Percentiles rank a stretch among this genome's conserved stretches.
phyloP scores from a whole-genome alignment of 2,797 vertebrate species.

The Lithobates sylvaticus region DNA sequence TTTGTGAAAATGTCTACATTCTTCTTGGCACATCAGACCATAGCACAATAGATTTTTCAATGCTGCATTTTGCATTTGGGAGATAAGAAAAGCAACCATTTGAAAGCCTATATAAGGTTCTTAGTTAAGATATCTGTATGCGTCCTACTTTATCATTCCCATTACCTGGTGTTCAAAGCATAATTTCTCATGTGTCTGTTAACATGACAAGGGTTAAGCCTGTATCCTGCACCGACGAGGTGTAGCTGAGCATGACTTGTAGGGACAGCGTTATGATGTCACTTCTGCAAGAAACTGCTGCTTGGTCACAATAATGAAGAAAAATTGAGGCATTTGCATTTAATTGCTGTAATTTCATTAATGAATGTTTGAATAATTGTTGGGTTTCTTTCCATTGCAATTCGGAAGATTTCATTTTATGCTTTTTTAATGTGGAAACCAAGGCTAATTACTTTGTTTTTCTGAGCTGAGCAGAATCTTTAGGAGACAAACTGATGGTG shows the following conservation, averaged over 20 bases:
- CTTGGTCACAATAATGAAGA: conserved; percentile 31
- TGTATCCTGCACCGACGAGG: conserved; percentile 27
- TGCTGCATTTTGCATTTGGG: conserved; percentile 18
- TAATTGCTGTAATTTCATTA: conserved; percentile 64
- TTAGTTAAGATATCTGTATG: neutral
- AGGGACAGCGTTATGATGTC: conserved; percentile 29
- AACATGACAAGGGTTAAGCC: conserved; percentile 2
- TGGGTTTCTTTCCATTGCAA: conserved; percentile 53
- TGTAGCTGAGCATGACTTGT: conserved; percentile 49
- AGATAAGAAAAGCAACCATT: conserved; percentile 29
- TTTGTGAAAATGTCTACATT: conserved; percentile 12
- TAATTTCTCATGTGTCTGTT: conserved; percentile 34
- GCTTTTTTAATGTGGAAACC: conserved; percentile 54
- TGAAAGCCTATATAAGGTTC: neutral
- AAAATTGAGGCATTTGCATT: conserved; percentile 60
- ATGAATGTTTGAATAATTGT: conserved; percentile 64
- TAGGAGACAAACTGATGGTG: neutral
- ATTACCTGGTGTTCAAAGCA: conserved; percentile 17
- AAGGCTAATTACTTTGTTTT: conserved; percentile 56
- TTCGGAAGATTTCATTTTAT: conserved; percentile 52
- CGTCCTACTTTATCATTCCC: conserved; percentile 19
- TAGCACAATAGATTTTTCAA: conserved; percentile 27
- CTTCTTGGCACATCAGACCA: conserved; percentile 15
- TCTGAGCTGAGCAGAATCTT: conserved; percentile 15
- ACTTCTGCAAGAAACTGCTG: conserved; percentile 33